Conservation (phyloP, 2,888 invertebrate species). For the Trachelus stipa region DNA sequence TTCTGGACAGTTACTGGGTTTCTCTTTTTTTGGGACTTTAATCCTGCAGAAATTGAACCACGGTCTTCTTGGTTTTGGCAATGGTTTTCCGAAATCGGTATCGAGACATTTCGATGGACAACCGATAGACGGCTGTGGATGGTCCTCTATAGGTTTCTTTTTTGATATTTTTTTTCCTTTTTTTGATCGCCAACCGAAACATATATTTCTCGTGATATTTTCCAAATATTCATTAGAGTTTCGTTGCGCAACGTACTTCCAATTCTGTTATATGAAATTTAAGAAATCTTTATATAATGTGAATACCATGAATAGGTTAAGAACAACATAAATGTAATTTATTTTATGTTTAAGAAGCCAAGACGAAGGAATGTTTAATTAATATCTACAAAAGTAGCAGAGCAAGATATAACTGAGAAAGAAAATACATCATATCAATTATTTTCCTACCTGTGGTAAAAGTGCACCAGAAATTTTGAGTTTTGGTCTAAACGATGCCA, state of each 20-base stretch:
- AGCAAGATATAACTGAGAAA: not conserved
- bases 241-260: not conserved
- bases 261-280: not conserved
- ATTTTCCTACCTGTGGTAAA: not conserved
- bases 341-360: not conserved
- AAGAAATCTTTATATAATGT: not conserved
- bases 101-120: slow-evolving; percentile 22
- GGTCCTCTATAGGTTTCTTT: not conserved
- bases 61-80: slow-evolving; percentile 14
- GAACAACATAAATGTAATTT: not conserved
- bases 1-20: slow-evolving; percentile 11
- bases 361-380: not conserved
- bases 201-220: not conserved
- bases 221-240: not conserved
- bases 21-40: slow-evolving; percentile 21
- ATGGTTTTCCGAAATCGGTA: slow-evolving; percentile 10
- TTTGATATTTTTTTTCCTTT: not conserved
- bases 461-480: slow-evolving; percentile 40
- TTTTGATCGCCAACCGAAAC: not conserved
- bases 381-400: not conserved
- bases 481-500: slow-evolving; percentile 36
- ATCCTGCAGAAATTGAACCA: slow-evolving; percentile 24
- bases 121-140: slow-evolving; percentile 10
- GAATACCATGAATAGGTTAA: not conserved
- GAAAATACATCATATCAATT: not conserved